Percentiles rank a stretch among this genome's conserved stretches.
Conservation (phyloP, 2,888 invertebrate species). For the Dynastes tityus region DNA sequence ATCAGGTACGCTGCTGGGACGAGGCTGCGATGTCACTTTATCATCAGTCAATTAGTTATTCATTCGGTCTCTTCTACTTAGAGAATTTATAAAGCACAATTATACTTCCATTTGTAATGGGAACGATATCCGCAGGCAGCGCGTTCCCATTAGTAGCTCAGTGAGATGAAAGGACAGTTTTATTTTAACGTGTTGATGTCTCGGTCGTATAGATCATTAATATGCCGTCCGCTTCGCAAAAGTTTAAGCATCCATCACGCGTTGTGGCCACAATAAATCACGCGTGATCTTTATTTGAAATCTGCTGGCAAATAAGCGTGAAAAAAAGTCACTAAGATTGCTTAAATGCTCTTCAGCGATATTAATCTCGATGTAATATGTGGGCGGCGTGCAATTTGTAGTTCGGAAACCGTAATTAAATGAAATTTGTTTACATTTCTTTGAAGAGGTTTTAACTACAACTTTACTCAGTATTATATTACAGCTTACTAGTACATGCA, state of each 20-base stretch:
- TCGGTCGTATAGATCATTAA: constrained; percentile 40
- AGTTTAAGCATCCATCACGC: constrained; percentile 44
- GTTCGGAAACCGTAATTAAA: too few relatives aligned
- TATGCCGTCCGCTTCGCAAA: constrained; percentile 36
- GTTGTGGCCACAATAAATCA: constrained; percentile 39
- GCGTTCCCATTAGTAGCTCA: constrained; percentile 42
- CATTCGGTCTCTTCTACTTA: constrained; percentile 38
- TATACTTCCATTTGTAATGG: constrained; percentile 48
- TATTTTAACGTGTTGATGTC: constrained; percentile 50
- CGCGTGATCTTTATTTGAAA: constrained; percentile 22
- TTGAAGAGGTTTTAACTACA: too few relatives aligned
- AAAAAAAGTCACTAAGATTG: constrained; percentile 14
- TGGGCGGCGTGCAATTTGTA: background rate
- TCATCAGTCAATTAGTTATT: constrained; percentile 26
- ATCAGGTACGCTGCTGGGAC: constrained; percentile 17
- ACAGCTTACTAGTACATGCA: too few relatives aligned
- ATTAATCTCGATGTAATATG: background rate
- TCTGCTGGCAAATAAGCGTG: constrained; percentile 13
- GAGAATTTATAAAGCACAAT: constrained; percentile 47
- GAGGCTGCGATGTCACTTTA: constrained; percentile 21
- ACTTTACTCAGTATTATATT: too few relatives aligned
- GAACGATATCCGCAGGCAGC: constrained; percentile 37
- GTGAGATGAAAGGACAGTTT: constrained; percentile 47
- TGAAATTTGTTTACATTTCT: too few relatives aligned
- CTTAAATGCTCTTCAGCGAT: constrained; percentile 6